Percentiles rank a stretch among this genome's conserved stretches.
Evolutionary conservation across 2,888 invertebrate species (phyloP).

Genomic region (Marronus borbonicus): DNA sequence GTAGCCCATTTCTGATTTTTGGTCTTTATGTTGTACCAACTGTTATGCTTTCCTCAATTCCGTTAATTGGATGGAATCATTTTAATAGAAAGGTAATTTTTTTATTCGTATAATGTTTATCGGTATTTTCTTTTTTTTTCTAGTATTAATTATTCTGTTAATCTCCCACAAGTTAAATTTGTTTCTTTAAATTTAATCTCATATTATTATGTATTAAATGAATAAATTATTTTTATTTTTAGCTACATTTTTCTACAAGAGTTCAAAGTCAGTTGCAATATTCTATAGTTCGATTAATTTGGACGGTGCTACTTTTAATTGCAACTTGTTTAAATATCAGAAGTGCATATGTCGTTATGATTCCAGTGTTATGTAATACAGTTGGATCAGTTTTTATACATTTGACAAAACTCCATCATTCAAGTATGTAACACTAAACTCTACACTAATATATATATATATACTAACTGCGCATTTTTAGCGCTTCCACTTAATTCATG

Average conservation of each 20-base stretch:
- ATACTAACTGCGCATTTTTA: conserved; percentile 31
- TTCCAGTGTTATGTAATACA: conserved; percentile 65
- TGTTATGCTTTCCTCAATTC: conserved; percentile 30
- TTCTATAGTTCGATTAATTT: conserved; percentile 64
- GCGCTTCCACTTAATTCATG: too few species aligned
- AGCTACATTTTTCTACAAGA: conserved; percentile 60
- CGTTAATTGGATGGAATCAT: conserved; percentile 41
- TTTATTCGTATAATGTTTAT: background rate
- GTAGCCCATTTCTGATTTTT: conserved; percentile 61
- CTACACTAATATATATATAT: conserved; percentile 32
- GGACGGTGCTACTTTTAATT: conserved; percentile 64
- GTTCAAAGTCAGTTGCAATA: conserved; percentile 63
- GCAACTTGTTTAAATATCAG: conserved; percentile 63
- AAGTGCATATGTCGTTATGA: conserved; percentile 64
- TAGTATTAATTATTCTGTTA: too few species aligned
- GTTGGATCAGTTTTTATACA: conserved; percentile 61
- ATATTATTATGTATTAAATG: too few species aligned
- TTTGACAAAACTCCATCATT: conserved; percentile 58
- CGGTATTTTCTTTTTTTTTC: too few species aligned
- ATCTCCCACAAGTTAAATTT: too few species aligned
- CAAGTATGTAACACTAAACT: conserved; percentile 58
- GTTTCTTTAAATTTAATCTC: too few species aligned
- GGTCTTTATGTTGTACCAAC: conserved; percentile 58
- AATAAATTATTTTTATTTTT: conserved; percentile 53
- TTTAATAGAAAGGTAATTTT: conserved; percentile 41